Evolutionary conservation across 2,888 invertebrate species (phyloP).

Genomic region (Ochropleura plecta): DNA sequence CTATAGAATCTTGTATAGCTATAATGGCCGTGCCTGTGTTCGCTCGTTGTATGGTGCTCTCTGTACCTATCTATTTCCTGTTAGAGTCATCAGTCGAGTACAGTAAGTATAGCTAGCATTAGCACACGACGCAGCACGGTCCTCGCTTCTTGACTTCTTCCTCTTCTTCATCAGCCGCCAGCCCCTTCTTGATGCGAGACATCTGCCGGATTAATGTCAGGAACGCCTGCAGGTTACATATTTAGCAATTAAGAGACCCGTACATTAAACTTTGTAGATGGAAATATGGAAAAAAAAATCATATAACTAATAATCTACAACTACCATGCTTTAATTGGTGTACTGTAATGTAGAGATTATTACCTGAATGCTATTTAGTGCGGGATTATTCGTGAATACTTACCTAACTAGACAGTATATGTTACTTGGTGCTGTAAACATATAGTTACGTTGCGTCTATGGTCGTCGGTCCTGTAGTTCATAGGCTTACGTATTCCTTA

Average conservation of each 20-base stretch:
- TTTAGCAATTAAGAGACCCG: background rate
- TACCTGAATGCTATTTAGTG: conserved; percentile 30
- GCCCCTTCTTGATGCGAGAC: conserved; percentile 81
- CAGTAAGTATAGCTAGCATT: conserved; percentile 32
- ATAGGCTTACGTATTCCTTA: background rate
- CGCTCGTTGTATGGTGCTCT: background rate
- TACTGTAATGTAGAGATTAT: background rate
- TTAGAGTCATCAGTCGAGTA: conserved; percentile 24
- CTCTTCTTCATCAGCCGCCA: conserved; percentile 64
- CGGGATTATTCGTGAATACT: conserved; percentile 33
- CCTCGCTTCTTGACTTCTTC: conserved; percentile 61
- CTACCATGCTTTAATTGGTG: conserved; percentile 35
- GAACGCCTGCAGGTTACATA: conserved; percentile 79
- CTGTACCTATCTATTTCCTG: background rate
- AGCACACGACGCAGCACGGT: conserved; percentile 77
- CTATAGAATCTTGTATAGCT: no score
- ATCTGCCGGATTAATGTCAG: conserved; percentile 83
- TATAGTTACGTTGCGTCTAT: background rate
- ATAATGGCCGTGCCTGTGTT: background rate
- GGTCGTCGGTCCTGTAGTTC: background rate
- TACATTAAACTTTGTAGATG: background rate
- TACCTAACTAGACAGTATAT: conserved; percentile 27
- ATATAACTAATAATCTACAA: background rate
- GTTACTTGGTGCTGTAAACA: background rate
- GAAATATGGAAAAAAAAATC: background rate